Evolutionary conservation across 1,140 invertebrate genomes (phyloP), one percentile per base, ranked within the genome.

Genomic region (Stegodyphus mimosarum): DNA sequence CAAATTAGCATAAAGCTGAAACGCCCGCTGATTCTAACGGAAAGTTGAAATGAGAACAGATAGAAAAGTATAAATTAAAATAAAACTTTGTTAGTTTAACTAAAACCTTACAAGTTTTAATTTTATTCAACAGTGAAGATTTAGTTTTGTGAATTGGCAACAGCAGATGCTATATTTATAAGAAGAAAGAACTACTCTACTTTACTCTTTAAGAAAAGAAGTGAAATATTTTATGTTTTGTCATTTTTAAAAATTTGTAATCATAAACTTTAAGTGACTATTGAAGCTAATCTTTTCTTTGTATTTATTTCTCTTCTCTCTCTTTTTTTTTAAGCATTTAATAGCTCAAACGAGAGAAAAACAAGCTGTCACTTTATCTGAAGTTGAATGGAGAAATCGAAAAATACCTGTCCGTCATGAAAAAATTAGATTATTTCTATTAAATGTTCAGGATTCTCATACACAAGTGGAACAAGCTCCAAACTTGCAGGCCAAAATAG

Each of bases 341-440:
- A 95, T 99, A 88, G 94, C 95, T 33, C 96, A 98, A 91, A 96
- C 96, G 0, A 94, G 95, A 89, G 95, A 94, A 88, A 94, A 93
- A 88, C 93, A 94, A 88, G 93, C 94, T 55, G 93, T 94, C 7
- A 93, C 93, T 15, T 92, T 94, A 90, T 94, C 96, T 86, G 97
- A 98, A 90, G 93, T 98, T 11, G 94, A 94, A 74, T 99, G 98
- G 97, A 93, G 95, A 87, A 95, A 95, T 6, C 92, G 92, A 89
- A 94, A 93, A 88, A 94, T 95, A 72, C 94, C 95, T 10, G 95
- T 98, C 1, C 95, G 96, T 33, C 94, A 95, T 7, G 95, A 97
- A 89, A 95, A 95, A 91, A 95, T 95, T 76, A 88, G 91, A 72
- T 77, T 94, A 66, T 97, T 95, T 90, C 91, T 99, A 48, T 91